A percentile compares a stretch with the other conserved stretches of the same genome.
phyloP scores from a whole-genome alignment of 2,797 vertebrate genomes.

The Melanogrammus aeglefinus region DNA sequence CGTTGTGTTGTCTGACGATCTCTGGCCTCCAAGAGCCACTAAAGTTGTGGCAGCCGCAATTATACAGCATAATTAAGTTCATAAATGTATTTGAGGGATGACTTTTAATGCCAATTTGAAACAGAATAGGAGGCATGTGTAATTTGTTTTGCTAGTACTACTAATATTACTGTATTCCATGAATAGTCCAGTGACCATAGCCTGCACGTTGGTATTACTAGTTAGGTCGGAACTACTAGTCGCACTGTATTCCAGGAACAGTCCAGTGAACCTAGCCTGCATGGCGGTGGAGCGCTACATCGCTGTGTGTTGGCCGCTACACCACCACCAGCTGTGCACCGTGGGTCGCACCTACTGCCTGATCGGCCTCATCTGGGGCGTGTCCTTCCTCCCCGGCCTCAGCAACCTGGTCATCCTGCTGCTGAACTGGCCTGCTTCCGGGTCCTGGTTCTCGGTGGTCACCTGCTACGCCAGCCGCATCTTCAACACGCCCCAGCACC shows the following conservation, averaged over 20 bases:
- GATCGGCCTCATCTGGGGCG: slow-evolving; percentile 46
- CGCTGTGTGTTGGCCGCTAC: slow-evolving; percentile 57
- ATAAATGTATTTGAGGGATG: no score
- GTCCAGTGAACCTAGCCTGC: not conserved
- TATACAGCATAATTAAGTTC: no score
- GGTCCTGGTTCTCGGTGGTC: not conserved
- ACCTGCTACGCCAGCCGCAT: slow-evolving; percentile 17
- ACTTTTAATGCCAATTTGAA: no score
- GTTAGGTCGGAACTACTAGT: not conserved
- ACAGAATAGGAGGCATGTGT: no score
- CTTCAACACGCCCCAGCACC: slow-evolving; percentile 31
- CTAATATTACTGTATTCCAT: no score
- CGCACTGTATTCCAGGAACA: not conserved
- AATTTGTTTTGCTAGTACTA: no score
- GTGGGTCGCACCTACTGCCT: slow-evolving; percentile 41
- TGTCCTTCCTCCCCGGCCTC: slow-evolving; percentile 17
- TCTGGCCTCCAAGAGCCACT: no score
- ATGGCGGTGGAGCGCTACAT: slow-evolving; percentile 61
- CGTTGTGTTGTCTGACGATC: no score
- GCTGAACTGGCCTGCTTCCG: slow-evolving; percentile 12
- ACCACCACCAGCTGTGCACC: slow-evolving; percentile 54
- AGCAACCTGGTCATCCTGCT: slow-evolving; percentile 44
- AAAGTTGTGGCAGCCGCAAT: no score
- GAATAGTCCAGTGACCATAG: no score
- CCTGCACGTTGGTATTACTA: not conserved